A percentile compares a stretch with the other conserved stretches of the same genome.
phyloP scores from a whole-genome alignment of 2,797 vertebrate genomes.

The Menidia menidia region DNA sequence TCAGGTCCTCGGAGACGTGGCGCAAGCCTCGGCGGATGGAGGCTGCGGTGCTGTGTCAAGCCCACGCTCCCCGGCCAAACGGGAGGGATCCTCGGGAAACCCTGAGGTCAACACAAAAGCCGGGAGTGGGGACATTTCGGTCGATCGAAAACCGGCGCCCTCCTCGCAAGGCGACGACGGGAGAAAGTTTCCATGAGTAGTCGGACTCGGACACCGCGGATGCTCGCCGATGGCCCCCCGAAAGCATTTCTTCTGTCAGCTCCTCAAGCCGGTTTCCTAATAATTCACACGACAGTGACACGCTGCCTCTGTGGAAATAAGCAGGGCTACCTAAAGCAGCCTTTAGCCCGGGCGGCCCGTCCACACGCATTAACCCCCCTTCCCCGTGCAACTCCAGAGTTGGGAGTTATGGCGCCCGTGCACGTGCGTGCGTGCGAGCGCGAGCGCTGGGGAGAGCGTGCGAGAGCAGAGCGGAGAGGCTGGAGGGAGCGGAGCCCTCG shows the following conservation, averaged over 20 bases:
- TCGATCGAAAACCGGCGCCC: not conserved
- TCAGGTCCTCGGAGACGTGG: conserved; percentile 80
- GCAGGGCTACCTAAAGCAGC: conserved; percentile 62
- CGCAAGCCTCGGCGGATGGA: conserved; percentile 78
- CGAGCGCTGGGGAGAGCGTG: conserved; percentile 14
- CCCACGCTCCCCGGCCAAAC: conserved; percentile 71
- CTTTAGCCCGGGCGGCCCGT: conserved; percentile 71
- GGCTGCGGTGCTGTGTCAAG: conserved; percentile 76
- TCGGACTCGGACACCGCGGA: conserved; percentile 4
- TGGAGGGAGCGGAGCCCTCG: conserved; percentile 74
- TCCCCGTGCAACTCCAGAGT: conserved; percentile 56
- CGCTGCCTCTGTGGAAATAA: conserved; percentile 64
- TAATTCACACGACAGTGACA: conserved; percentile 48
- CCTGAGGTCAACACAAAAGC: conserved; percentile 19
- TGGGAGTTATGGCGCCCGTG: conserved; percentile 34
- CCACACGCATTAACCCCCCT: conserved; percentile 70
- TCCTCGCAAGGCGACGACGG: not conserved
- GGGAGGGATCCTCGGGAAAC: conserved; percentile 46
- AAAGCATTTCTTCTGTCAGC: conserved; percentile 26
- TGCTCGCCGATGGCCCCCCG: conserved; percentile 12
- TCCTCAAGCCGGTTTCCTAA: conserved; percentile 24
- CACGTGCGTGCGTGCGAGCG: conserved; percentile 15
- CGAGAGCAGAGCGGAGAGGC: conserved; percentile 12
- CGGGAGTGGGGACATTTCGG: not conserved
- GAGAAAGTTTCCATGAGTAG: not conserved